Base-by-base conservation (phyloP, 2,888 invertebrate genomes). In the Helleia helle region DNA sequence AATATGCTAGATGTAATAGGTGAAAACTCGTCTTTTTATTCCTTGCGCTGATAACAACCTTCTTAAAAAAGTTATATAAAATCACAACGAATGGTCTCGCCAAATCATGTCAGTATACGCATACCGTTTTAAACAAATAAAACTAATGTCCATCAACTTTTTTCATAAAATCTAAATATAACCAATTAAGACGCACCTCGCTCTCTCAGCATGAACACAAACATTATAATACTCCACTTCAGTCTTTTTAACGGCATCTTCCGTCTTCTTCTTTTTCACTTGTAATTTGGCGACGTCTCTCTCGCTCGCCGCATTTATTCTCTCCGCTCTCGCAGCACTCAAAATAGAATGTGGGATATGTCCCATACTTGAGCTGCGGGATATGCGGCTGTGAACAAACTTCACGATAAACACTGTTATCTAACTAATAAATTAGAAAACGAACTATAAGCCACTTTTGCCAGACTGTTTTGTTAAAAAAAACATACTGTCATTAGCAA, bases 161-260 rank as follows among this genome's bases (percentile, higher is more conserved):
- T n/a, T n/a, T n/a, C n/a, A n/a, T n/a, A 12, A 29, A 9, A 29
- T 29, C 29, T 9, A 29, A 29, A 29, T 29, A n/a, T n/a, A n/a
- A n/a, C n/a, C 39, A 13, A 9, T 11, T 41, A 17, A n/a, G n/a
- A n/a, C 43, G 51, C 85, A 92, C 88, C 95, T 90, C 12, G 95
- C 91, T 56, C 95, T 87, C 80, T 97, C 97, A 18, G 96, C 93
- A 55, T 95, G 89, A 49, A 96, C 92, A 62, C 96, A 96, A 38
- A 93, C 89, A 49, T 94, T 94, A 62, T 96, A 96, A 75, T 97
- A 97, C 62, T 97, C 96, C 46, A 94, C 92, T 76, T 97, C 97
- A 38, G 95, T 93, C 67, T 96, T 93, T 62, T 94, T 92, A 22
- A 96, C 93, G 3, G 93, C 90, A 62, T 96, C 95, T 73, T 95